Conservation (phyloP, 2,113 vertebrate species). For the Sinocyclocheilus anshuiensis region DNA sequence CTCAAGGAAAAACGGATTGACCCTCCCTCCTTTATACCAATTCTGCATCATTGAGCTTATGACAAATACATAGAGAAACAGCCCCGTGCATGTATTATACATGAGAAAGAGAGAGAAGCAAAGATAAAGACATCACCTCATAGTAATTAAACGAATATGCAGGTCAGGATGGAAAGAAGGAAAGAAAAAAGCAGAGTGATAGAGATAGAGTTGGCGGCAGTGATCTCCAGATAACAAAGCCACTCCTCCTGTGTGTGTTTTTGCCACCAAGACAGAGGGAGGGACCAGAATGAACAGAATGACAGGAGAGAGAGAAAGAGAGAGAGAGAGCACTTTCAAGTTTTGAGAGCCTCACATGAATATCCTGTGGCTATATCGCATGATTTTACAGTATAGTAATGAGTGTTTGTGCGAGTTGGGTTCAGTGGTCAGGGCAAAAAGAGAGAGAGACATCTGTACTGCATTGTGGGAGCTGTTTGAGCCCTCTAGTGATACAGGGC, state of each 20-base stretch:
- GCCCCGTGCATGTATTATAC: conserved; percentile 24
- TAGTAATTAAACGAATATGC: conserved; percentile 27
- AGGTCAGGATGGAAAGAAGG: conserved; percentile 13
- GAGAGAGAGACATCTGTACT: conserved; percentile 37
- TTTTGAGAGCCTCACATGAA: conserved; percentile 37
- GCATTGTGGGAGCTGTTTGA: conserved; percentile 24
- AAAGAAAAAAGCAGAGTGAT: not conserved
- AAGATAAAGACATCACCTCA: not conserved
- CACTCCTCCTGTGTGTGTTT: conserved; percentile 16
- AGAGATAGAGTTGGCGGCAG: not conserved
- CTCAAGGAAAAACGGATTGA: conserved; percentile 61
- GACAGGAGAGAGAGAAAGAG: conserved; percentile 9
- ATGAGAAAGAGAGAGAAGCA: conserved; percentile 28
- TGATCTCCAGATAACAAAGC: conserved; percentile 40
- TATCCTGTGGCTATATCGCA: conserved; percentile 23
- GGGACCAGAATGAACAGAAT: conserved; percentile 14
- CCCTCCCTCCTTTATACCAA: conserved; percentile 22
- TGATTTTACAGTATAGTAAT: conserved; percentile 32
- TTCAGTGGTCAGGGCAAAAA: not conserved
- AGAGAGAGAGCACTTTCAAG: not conserved
- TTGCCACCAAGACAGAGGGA: conserved; percentile 13
- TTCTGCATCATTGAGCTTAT: conserved; percentile 50
- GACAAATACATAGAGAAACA: conserved; percentile 55
- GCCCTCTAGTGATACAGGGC: conserved; percentile 47
- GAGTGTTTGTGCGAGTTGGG: not conserved